Percentiles rank a stretch among this genome's conserved stretches.
Conservation (phyloP, 2,113 vertebrate genomes). For the Cnemophilus loriae region DNA sequence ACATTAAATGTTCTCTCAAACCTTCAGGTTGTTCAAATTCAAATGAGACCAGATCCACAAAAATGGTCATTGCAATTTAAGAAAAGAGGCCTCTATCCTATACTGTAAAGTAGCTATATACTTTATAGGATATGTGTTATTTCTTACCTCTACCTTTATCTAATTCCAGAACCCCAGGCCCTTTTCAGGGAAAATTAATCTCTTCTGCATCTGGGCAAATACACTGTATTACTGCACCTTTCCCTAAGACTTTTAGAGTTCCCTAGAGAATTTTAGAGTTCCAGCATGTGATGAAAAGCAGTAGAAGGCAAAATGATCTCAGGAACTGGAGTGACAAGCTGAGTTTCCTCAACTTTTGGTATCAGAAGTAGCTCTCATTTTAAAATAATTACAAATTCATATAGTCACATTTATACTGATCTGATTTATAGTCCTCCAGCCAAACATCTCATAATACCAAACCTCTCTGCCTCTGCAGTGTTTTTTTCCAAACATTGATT, state of each 20-base stretch:
- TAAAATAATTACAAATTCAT: neutral
- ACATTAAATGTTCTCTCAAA: neutral
- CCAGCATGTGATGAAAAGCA: neutral
- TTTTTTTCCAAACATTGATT: neutral
- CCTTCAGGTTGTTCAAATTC: neutral
- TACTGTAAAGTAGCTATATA: too few relatives aligned
- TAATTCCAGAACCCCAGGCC: neutral
- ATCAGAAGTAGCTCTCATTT: neutral
- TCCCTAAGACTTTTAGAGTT: neutral
- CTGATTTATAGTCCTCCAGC: neutral
- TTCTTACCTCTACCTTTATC: neutral
- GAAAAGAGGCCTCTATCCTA: neutral
- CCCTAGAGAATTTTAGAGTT: neutral
- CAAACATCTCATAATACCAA: neutral
- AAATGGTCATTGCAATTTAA: neutral
- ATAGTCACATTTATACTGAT: neutral
- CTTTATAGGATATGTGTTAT: neutral
- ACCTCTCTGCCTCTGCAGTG: neutral
- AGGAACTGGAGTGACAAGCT: neutral
- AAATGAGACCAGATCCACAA: neutral
- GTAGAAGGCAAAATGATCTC: neutral
- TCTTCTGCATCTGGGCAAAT: neutral
- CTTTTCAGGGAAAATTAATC: neutral
- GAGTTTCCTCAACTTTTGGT: neutral
- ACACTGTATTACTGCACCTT: rapidly evolving